Conservation (phyloP, 2,113 vertebrate genomes). For the Ochotona curzoniae region DNA sequence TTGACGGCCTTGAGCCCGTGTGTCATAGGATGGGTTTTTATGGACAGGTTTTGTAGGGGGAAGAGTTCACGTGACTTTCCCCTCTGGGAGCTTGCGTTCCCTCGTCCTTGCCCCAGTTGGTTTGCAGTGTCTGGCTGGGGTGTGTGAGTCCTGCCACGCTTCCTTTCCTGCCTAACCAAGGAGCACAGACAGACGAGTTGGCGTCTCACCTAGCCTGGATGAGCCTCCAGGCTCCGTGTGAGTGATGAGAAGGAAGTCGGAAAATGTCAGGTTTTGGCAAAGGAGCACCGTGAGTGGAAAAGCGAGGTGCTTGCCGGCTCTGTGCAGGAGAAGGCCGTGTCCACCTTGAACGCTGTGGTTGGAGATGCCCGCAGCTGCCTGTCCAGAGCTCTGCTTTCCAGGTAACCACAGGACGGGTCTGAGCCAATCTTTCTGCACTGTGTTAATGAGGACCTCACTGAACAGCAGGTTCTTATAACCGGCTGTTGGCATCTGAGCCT, state of each 20-base stretch:
- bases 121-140: neutral
- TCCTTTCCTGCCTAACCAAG: neutral
- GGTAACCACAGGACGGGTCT: neutral
- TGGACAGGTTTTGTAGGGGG: neutral
- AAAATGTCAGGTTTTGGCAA: neutral
- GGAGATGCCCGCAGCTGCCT: neutral
- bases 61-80: neutral
- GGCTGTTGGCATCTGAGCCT: neutral
- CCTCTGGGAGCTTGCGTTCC: neutral
- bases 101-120: neutral
- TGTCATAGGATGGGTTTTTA: neutral
- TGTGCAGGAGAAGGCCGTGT: neutral
- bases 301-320: neutral
- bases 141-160: neutral
- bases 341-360: neutral
- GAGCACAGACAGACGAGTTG: neutral
- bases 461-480: neutral
- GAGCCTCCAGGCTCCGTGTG: neutral
- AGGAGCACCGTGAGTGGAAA: neutral
- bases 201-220: neutral
- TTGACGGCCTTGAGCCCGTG: neutral
- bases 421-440: neutral
- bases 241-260: neutral
- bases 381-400: neutral
- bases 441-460: neutral